Conservation (phyloP, 1,140 invertebrate species). For the Diorhabda elongata region DNA sequence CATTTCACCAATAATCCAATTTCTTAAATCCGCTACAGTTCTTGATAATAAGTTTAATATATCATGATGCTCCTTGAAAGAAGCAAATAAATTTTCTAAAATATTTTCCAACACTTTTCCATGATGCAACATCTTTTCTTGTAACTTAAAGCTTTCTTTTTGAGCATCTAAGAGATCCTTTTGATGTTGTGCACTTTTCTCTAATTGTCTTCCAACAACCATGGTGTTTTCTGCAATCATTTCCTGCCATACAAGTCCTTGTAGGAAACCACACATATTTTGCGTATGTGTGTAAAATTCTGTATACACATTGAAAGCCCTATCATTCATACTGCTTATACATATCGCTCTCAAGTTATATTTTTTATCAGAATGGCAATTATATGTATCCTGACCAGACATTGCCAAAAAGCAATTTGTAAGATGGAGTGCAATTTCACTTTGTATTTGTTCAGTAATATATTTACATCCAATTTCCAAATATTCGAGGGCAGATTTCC, state of each 20-base stretch:
- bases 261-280: conserved; percentile 65
- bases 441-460: conserved; percentile 59
- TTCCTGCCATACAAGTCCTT: conserved; percentile 62
- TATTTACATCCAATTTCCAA: conserved; percentile 56
- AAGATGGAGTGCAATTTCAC: conserved; percentile 58
- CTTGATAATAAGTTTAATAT: conserved; percentile 35
- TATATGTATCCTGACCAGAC: conserved; percentile 53
- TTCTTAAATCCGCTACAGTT: conserved; percentile 38
- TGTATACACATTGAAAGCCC: conserved; percentile 58
- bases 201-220: conserved; percentile 40
- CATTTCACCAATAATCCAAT: conserved; percentile 45
- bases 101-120: conserved; percentile 47
- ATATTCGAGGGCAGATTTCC: conserved; percentile 55
- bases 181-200: conserved; percentile 40
- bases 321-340: conserved; percentile 55
- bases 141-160: conserved; percentile 54
- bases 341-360: conserved; percentile 50
- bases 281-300: conserved; percentile 67
- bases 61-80: conserved; percentile 37
- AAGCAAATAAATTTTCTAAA: conserved; percentile 37
- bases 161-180: conserved; percentile 53
- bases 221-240: conserved; percentile 53
- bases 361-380: conserved; percentile 50
- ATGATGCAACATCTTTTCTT: conserved; percentile 53
- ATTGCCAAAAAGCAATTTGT: conserved; percentile 65